These are phyloP conservation scores for Vesta saturnalis DNA, from an alignment of 2,888 invertebrate species.

Conservation along the genomic window DNA sequence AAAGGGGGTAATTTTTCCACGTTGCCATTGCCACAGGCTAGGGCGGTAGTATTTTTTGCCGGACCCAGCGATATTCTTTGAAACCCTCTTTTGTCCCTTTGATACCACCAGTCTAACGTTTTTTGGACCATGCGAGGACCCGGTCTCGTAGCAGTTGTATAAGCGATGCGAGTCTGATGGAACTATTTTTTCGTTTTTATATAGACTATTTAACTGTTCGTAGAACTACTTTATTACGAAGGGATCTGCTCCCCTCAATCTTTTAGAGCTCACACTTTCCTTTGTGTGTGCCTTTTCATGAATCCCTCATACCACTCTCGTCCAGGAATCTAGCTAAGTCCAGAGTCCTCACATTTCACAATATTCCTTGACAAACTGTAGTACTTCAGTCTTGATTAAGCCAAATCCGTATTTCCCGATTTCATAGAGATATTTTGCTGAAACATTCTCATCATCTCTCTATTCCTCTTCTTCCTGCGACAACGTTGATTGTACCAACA, in stretches of 20 bases:
- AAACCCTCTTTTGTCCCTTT: constrained; percentile 18
- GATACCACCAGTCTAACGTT: constrained; percentile 7
- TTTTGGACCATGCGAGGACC: too few species aligned
- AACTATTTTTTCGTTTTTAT: constrained; percentile 7
- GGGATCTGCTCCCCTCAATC: background rate
- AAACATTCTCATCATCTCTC: too few species aligned
- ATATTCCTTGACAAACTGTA: too few species aligned
- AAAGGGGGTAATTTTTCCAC: constrained; percentile 9
- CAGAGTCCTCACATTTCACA: too few species aligned
- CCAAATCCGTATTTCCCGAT: too few species aligned
- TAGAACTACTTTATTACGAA: background rate
- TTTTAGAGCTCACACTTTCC: background rate
- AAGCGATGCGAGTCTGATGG: background rate
- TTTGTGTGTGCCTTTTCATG: too few species aligned
- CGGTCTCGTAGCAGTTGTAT: constrained; percentile 13
- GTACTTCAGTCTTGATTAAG: too few species aligned
- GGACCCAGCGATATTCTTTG: constrained; percentile 21
- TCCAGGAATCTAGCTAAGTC: too few species aligned
- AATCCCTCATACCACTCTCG: too few species aligned
- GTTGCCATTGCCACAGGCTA: constrained; percentile 11
- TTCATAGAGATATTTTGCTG: too few species aligned
- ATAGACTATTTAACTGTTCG: constrained; percentile 1
- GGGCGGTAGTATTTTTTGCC: constrained; percentile 14
- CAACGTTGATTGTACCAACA: too few species aligned
- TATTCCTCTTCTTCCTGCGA: too few species aligned